Evolutionary conservation across 2,113 vertebrate species (phyloP).

Genomic region (Dicerorhinus sumatrensis): DNA sequence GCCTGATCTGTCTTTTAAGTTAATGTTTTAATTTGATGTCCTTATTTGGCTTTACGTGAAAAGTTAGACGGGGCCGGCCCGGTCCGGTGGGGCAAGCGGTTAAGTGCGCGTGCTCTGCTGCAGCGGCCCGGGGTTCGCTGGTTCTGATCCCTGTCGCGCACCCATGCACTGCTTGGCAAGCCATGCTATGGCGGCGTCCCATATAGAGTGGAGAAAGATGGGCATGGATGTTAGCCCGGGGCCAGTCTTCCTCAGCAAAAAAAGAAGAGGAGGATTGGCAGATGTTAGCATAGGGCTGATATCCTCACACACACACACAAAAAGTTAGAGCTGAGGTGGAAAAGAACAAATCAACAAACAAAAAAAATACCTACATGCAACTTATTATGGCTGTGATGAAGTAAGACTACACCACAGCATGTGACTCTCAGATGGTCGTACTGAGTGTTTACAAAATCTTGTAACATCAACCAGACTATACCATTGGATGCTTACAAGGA

Average conservation of each 20-base stretch:
- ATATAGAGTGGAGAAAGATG: no score
- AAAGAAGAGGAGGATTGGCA: no score
- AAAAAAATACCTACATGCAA: neutral
- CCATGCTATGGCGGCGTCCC: no score
- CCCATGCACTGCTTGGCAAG: no score
- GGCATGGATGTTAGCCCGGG: no score
- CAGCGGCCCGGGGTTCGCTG: no score
- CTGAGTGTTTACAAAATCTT: neutral
- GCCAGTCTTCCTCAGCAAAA: no score
- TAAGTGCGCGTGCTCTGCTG: no score
- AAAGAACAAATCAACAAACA: conserved; percentile 8
- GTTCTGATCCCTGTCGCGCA: no score
- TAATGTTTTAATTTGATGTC: conserved; percentile 29
- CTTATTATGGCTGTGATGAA: neutral
- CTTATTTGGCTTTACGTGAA: conserved; percentile 56
- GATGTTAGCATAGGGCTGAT: no score
- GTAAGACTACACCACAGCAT: neutral
- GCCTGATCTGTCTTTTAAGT: neutral
- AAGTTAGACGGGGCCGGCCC: neutral
- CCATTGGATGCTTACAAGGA: no score
- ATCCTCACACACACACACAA: neutral
- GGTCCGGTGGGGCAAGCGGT: no score
- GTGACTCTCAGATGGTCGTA: neutral
- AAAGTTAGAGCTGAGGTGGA: neutral
- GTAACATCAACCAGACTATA: rapidly evolving